Conservation (phyloP, 2,888 invertebrate genomes). For the Opisthograptis luteolata region DNA sequence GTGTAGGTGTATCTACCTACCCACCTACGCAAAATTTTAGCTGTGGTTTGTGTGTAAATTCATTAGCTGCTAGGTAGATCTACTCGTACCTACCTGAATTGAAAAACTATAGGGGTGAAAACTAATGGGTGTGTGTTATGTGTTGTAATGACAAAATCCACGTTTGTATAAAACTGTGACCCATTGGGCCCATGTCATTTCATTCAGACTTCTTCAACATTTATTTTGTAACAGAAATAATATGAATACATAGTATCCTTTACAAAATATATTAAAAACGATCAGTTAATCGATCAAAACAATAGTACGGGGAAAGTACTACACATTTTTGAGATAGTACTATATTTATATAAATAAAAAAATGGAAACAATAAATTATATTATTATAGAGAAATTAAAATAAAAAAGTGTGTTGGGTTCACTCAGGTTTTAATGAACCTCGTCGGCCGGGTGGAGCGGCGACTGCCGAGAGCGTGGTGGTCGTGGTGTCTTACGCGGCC, state of each 20-base stretch:
- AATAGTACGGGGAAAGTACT: conserved; percentile 60
- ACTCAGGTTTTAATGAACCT: conserved; percentile 67
- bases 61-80: too few species aligned
- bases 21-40: too few species aligned
- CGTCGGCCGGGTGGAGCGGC: conserved; percentile 37
- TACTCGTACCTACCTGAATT: not conserved
- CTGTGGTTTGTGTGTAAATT: too few species aligned
- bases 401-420: conserved; percentile 71
- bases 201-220: conserved; percentile 72
- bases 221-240: conserved; percentile 68
- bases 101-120: conserved; percentile 1
- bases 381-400: conserved; percentile 70
- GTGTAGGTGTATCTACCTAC: too few species aligned
- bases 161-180: conserved; percentile 60
- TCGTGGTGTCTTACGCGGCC: conserved; percentile 66
- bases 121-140: conserved; percentile 37
- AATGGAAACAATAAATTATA: conserved; percentile 83
- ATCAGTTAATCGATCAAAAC: conserved; percentile 36
- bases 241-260: conserved; percentile 77
- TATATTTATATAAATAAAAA: conserved; percentile 83
- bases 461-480: conserved; percentile 23
- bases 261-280: conserved; percentile 44
- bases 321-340: conserved; percentile 75
- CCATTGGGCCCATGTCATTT: conserved; percentile 60
- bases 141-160: conserved; percentile 66